Evolutionary conservation across 64 coral and sea anemone species (phyloP).

Genomic region (Montipora cactus): DNA sequence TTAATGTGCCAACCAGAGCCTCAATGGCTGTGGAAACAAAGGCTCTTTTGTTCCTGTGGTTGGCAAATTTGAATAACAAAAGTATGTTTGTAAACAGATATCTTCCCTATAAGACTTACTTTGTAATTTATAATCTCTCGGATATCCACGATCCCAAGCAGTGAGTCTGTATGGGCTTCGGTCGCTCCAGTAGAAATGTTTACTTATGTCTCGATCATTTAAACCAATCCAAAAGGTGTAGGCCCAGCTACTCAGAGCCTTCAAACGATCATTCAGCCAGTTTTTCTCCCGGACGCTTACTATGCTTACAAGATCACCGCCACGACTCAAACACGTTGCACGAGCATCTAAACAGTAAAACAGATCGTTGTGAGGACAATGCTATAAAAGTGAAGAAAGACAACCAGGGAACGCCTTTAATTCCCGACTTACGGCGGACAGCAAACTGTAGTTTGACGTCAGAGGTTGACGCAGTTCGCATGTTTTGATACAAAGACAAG

Average conservation of each 20-base stretch:
- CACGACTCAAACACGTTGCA: slow-evolving; percentile 67
- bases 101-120: slow-evolving; percentile 28
- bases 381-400: no score
- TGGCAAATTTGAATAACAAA: no score
- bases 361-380: background rate
- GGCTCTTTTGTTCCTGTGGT: no score
- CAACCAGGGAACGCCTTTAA: no score
- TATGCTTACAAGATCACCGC: slow-evolving; percentile 89
- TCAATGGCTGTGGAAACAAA: no score
- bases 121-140: slow-evolving; percentile 53
- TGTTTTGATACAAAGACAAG: no score
- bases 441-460: no score
- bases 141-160: slow-evolving; percentile 81
- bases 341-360: slow-evolving; percentile 71
- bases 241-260: slow-evolving; percentile 66
- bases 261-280: slow-evolving; percentile 79
- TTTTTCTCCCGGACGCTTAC: slow-evolving; percentile 59
- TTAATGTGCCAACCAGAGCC: no score
- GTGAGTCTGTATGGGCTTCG: slow-evolving; percentile 73
- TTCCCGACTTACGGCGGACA: no score
- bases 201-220: slow-evolving; percentile 74
- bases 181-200: slow-evolving; percentile 87
- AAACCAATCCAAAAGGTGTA: slow-evolving; percentile 86
- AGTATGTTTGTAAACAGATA: no score
- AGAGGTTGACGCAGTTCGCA: no score